Base-by-base conservation (phyloP, 2,888 invertebrate species). In the Drosophila melanosoma region DNA sequence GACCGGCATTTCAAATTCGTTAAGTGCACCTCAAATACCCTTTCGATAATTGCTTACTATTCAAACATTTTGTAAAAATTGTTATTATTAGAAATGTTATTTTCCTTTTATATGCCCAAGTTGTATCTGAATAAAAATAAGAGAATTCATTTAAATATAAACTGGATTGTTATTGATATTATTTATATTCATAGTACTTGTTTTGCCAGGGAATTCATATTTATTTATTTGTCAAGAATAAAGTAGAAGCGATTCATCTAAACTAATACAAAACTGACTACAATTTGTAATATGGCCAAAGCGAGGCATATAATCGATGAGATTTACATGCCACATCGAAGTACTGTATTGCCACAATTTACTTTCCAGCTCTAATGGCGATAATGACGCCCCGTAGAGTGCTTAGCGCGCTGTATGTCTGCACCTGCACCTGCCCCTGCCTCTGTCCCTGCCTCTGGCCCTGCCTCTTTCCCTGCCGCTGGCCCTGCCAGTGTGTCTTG, bases 301-400 rank as follows among this genome's bases (percentile, higher is more conserved):
- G 35, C 51, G 63, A 12, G 23, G 54, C 66, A 58, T 11, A 58
- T 62, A 69, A 74, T 70, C 51, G 64, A 52, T 67, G 49, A 62
- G 64, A 76, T 82, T 84, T 82, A 70, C 79, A 70, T 67, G 69
- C 74, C 73, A 69, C 68, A 61, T 68, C 66, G 56, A 66, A 52
- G 57, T 79, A 60, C 48, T 38, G 5, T 57, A 54, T 72, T 86
- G 74, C 89, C 77, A 77, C 87, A 77, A 81, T 81, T 83, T 59
- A 83, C 89, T 89, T 83, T 87, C 84, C 63, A 83, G 64, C 84
- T 74, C 68, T 64, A 52, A 64, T 58, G 58, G 72, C 49, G 81
- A 64, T 81, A 72, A 81, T 40, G 81, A 81, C 66, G 79, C 79
- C 82, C 73, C 57, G 66, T 59, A 79, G 79, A 66, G 69, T 63